Evolutionary conservation across 2,797 vertebrate genomes (phyloP), one percentile per base, ranked within the genome.

Genomic region (Macropodus opercularis): DNA sequence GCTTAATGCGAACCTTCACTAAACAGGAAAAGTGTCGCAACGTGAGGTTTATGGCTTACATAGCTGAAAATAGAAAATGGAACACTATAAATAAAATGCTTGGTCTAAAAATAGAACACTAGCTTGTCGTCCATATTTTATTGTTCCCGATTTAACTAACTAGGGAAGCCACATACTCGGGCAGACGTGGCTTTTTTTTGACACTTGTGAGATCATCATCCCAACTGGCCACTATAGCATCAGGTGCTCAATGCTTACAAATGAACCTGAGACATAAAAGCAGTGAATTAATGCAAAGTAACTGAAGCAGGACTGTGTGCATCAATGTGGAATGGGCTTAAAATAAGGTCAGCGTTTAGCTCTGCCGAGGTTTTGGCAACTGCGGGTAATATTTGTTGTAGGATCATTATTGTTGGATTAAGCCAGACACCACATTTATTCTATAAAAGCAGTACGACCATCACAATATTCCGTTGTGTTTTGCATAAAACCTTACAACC

Each of bases 261-360:
- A 5, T 35, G 15, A 13, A 29, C 11, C 27, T 29, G 11, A 3
- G 11, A 29, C 27, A 29, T 9, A 29, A 29, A 50, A 15, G 18
- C 26, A 3, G 34, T n/a, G 44, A 62, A 32, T 32, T 2, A 13
- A 4, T 4, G 13, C 11, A 14, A 13, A 5, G 63, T 71, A 57
- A 72, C 63, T 27, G 34, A 41, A 54, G 51, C 34, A 55, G 26
- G 18, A 58, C 43, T 21, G 41, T 8, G 46, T 21, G 3, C 11
- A 10, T 9, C 27, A 11, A 19, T 36, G 36, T 50, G 60, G 26
- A 38, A 40, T 35, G 48, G 56, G 26, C 42, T 59, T 29, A 50
- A 67, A 69, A 70, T 58, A 77, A 71, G 35, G 34, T 40, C 57
- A 50, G 57, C 11, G 35, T n/a, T 24, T 1, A 44, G 22, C 29